A percentile compares a stretch with the other conserved stretches of the same genome.
Conservation (phyloP, 2,113 vertebrate species). For the Limnothrissa miodon region DNA sequence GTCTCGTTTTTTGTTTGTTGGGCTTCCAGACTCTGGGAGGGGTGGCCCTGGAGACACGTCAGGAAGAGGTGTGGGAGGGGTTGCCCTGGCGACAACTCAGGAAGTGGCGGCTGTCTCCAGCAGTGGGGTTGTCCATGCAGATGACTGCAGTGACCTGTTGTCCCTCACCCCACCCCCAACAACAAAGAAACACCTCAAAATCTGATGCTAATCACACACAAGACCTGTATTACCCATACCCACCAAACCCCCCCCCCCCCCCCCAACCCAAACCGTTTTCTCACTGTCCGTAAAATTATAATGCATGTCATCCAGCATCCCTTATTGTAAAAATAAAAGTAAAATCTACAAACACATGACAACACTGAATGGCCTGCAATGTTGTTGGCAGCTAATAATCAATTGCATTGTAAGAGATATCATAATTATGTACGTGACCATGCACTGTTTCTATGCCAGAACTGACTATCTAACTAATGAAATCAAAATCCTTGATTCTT, state of each 20-base stretch:
- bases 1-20: not conserved
- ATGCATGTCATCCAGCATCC: no score
- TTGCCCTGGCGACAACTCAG: conserved; percentile 30
- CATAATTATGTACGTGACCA: no score
- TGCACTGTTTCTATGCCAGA: not conserved
- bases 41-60: conserved; percentile 23
- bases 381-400: no score
- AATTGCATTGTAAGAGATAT: no score
- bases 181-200: not conserved
- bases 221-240: not conserved
- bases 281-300: no score
- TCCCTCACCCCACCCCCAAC: conserved; percentile 18
- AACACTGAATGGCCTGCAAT: no score
- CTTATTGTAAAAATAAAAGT: no score
- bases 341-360: no score
- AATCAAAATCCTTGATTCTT: not conserved
- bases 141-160: conserved; percentile 28
- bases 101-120: conserved; percentile 32
- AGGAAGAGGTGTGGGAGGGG: conserved; percentile 16
- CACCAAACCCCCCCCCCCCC: no score
- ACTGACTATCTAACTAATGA: not conserved
- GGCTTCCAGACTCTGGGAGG: conserved; percentile 23
- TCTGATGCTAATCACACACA: not conserved
- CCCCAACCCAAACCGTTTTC: no score
- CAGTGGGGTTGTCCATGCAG: conserved; percentile 19